Base-by-base conservation (phyloP, 2,113 vertebrate species). In the Casuarius casuarius region DNA sequence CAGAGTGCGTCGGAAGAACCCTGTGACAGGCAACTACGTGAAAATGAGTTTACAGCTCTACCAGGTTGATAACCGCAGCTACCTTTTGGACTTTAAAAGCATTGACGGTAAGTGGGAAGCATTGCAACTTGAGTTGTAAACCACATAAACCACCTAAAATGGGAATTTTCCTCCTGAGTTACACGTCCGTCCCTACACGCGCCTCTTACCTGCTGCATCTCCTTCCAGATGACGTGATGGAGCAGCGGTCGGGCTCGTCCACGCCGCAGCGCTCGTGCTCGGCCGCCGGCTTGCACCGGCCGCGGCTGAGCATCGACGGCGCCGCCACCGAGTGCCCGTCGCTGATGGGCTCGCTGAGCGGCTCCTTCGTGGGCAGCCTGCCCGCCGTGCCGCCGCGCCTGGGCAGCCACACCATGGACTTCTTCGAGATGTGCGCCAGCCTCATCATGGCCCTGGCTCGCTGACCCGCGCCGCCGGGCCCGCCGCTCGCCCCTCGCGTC, bases 31-130 rank as follows among this genome's bases (percentile, higher is more conserved):
- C 54, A 99, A 98, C 92, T 98, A 99, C 21, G 99, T 99, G 96
- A 99, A 99, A 97, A 99, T 99, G 99, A 99, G 99, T 94, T 98
- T 99, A 87, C 99, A 99, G 96, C 99, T 99, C n/a, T 99, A 99
- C 97, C 99, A 99, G 96, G 99, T 99, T 94, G 99, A 99, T 97
- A 99, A 98, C 94, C 99, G 99, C 92, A 99, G 99, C 96, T 99
- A 99, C 94, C 98, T 99, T 83, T 98, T 99, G 90, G 99, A 99
- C 97, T 99, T 99, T 96, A 99, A 99, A 97, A 99, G 99, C 98
- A 99, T 99, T 1, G 99, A 99, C 77, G 99, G 99, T 99, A 96
- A 97, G 98, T 12, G 13, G 89, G 82, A 63, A 58, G 4, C n/a
- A 33, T 29, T 84, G 66, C 38, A 42, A 28, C 7, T 33, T 2